Evolutionary conservation across 30 jellyfish, hydroid and myxozoan species (phyloP).

Genomic region (Thelohanellus kitauei): DNA sequence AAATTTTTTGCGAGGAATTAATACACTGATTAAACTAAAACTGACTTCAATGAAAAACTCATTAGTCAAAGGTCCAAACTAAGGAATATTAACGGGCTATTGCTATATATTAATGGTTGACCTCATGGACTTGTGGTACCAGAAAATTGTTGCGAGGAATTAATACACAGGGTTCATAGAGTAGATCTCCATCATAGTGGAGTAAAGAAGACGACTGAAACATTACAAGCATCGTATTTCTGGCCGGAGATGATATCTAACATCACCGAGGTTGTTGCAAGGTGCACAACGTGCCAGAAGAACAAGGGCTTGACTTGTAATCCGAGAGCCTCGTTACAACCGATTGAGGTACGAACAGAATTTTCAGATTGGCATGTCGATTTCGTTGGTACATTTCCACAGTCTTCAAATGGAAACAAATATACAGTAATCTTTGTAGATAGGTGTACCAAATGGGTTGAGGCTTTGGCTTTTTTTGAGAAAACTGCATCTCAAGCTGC

Average conservation of each 20-base stretch:
- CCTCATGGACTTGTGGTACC: too few relatives aligned
- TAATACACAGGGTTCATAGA: too few relatives aligned
- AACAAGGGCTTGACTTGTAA: conserved; percentile 12
- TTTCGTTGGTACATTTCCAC: conserved; percentile 20
- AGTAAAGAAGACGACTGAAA: conserved; percentile 10
- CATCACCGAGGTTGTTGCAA: conserved; percentile 11
- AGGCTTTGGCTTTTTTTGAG: conserved; percentile 11
- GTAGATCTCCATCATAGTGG: conserved; percentile 16
- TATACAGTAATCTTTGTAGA: conserved; percentile 16
- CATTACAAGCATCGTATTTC: conserved; percentile 12
- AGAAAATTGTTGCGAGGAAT: too few relatives aligned
- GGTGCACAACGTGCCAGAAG: conserved; percentile 16
- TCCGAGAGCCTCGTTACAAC: conserved; percentile 15
- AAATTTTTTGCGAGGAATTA: too few relatives aligned
- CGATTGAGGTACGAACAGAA: conserved; percentile 14
- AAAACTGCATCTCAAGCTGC: conserved; percentile 9
- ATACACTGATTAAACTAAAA: background rate
- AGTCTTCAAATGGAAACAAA: conserved; percentile 12
- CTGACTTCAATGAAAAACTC: background rate
- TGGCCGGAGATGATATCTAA: conserved; percentile 21
- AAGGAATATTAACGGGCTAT: too few relatives aligned
- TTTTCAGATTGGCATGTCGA: conserved; percentile 12
- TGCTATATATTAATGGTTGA: too few relatives aligned
- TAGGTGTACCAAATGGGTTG: conserved; percentile 20
- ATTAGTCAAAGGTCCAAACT: background rate